A percentile compares a stretch with the other conserved stretches of the same genome.
Evolutionary conservation across 53 echinoderm and acorn worm genomes (phyloP).

Genomic region (Echinometra lucunter): DNA sequence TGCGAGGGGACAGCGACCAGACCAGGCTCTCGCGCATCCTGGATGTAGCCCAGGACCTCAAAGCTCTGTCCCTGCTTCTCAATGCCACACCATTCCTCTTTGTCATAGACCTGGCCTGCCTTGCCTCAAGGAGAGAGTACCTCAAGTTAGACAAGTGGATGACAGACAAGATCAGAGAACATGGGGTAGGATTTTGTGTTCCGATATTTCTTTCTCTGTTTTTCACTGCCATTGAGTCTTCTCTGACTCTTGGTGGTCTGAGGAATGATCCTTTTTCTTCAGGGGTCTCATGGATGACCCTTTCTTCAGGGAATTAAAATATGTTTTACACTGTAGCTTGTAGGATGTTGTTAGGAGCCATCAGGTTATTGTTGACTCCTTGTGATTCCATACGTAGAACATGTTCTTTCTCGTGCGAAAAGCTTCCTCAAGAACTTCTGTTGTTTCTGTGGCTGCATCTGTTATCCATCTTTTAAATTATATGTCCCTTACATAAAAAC

Average conservation of each 20-base stretch:
- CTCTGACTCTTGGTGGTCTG: not conserved
- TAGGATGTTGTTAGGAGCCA: no score
- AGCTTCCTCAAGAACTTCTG: no score
- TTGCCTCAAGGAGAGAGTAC: conserved; percentile 96
- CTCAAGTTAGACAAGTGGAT: conserved; percentile 99
- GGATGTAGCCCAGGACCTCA: conserved; percentile 98
- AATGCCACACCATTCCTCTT: conserved; percentile 94
- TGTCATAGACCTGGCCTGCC: conserved; percentile 98
- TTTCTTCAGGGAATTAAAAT: no score
- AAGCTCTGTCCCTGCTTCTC: conserved; percentile 94
- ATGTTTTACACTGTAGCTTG: no score
- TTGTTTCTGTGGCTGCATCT: no score
- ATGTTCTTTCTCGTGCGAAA: no score
- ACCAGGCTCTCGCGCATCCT: conserved; percentile 95
- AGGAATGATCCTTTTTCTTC: no score
- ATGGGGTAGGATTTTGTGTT: conserved; percentile 80
- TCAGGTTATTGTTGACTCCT: no score
- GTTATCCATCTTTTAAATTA: no score
- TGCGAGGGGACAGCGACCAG: conserved; percentile 95
- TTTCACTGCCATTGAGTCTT: not conserved
- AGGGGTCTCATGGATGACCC: no score
- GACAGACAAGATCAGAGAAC: conserved; percentile 98
- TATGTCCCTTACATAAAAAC: no score
- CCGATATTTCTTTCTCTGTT: not conserved
- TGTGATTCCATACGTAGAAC: no score